Conservation (phyloP, 2,888 invertebrate genomes). For the Coenonympha arcania region DNA sequence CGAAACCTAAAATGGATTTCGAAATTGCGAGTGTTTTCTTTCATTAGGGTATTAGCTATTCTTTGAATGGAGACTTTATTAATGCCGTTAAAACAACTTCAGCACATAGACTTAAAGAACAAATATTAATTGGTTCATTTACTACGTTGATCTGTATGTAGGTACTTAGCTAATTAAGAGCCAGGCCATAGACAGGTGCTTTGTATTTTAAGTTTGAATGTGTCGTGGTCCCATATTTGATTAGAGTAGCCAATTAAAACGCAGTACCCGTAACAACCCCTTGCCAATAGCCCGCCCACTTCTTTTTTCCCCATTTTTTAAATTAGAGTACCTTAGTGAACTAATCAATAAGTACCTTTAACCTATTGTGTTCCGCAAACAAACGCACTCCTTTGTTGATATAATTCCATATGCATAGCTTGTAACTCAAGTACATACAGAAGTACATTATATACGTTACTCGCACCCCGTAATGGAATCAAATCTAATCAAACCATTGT, state of each 20-base stretch:
- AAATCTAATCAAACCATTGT: too few relatives aligned
- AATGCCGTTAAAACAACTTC: too few relatives aligned
- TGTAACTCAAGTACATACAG: not conserved
- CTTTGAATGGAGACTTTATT: too few relatives aligned
- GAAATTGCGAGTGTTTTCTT: too few relatives aligned
- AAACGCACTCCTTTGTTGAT: constrained; percentile 6
- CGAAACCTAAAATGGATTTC: not conserved
- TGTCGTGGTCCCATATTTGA: constrained; percentile 6
- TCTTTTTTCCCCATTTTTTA: constrained; percentile 14
- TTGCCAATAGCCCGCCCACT: constrained; percentile 43
- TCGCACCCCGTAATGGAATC: too few relatives aligned
- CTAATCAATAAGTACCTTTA: constrained; percentile 9
- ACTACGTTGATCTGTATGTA: not conserved
- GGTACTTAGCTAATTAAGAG: too few relatives aligned
- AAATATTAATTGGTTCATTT: too few relatives aligned
- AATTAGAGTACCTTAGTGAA: constrained; percentile 4
- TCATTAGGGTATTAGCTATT: too few relatives aligned
- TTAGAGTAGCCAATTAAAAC: constrained; percentile 52
- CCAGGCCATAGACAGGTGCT: not conserved
- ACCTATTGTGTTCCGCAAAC: constrained; percentile 8
- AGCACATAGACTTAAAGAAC: not conserved
- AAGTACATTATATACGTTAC: too few relatives aligned
- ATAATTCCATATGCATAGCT: not conserved
- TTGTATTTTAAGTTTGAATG: not conserved
- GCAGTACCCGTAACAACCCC: constrained; percentile 44